Base-by-base conservation (phyloP, 2,888 invertebrate species). In the Pheosia tremula region DNA sequence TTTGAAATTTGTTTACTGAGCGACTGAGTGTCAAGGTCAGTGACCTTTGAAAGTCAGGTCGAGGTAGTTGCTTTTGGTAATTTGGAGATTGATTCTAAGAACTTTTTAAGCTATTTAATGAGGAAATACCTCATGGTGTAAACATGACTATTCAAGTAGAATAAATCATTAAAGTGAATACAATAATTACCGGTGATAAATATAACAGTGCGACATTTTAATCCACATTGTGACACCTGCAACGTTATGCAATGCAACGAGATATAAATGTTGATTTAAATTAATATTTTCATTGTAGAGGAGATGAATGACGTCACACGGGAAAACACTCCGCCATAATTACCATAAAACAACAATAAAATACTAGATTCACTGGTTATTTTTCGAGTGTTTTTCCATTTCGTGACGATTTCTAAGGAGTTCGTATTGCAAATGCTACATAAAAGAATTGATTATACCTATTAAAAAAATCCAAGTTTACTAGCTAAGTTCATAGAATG, bases 11-110 rank as follows among this genome's bases (percentile, higher is more conserved):
- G 76, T 77, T 77, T 73, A 75, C 77, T 75, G 64, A 73, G 43
- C 61, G 68, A 82, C 24, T 24, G 24, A 24, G 81, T 84, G 84
- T 81, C 84, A 85, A 86, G 85, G 87, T 83, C 69, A 64, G 74
- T 86, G 84, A 85, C 81, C 85, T 71, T 69, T 72, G 71, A 58
- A 75, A 77, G 73, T 78, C 76, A 61, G 66, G 65, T 60, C 62
- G 57, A 67, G 75, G 76, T 76, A 68, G 66, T 61, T 71, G 71
- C 70, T 71, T 69, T 66, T 70, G 63, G 66, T 71, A 59, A 69
- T 68, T 72, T 58, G 43, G 60, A 63, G 24, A 24, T 24, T 24
- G 24, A 24, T 24, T 24, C 24, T 24, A 24, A 24, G 24, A 24
- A 24, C 24, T 24, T 24, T 24, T 24, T 24, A 24, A 24, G 24